phyloP scores from a whole-genome alignment of 1,140 invertebrate genomes.

The Heliconius hermathena region DNA sequence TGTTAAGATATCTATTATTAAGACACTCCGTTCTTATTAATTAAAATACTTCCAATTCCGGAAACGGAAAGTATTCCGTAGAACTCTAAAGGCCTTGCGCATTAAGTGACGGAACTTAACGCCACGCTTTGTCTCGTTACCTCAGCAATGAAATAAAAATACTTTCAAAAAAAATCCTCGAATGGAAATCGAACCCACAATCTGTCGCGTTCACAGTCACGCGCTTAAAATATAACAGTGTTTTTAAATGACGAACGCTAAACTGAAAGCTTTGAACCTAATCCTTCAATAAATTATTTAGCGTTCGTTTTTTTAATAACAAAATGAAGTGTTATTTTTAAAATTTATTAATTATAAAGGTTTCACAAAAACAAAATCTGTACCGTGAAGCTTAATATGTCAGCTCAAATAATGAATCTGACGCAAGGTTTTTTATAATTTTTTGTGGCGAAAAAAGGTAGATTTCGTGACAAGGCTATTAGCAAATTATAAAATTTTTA shows the following conservation, averaged over 20 bases:
- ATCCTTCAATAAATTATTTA: background rate
- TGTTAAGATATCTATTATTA: too few relatives aligned
- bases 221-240: too few relatives aligned
- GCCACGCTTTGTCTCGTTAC: too few relatives aligned
- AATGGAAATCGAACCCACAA: too few relatives aligned
- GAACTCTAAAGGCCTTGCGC: too few relatives aligned
- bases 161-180: too few relatives aligned
- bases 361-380: background rate
- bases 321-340: background rate
- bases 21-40: too few relatives aligned
- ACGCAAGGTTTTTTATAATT: background rate
- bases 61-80: too few relatives aligned
- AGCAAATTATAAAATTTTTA: background rate
- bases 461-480: background rate
- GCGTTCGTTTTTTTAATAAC: background rate
- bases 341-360: constrained; percentile 2
- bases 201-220: too few relatives aligned
- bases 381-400: background rate
- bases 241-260: background rate
- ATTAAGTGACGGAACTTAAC: too few relatives aligned
- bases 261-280: background rate
- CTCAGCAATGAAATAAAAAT: too few relatives aligned
- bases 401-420: background rate
- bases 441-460: background rate
- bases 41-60: too few relatives aligned